A percentile compares a stretch with the other conserved stretches of the same genome.
These are phyloP conservation scores for Acrobasis repandana DNA, from an alignment of 2,888 invertebrate species.

Conservation along the genomic window DNA sequence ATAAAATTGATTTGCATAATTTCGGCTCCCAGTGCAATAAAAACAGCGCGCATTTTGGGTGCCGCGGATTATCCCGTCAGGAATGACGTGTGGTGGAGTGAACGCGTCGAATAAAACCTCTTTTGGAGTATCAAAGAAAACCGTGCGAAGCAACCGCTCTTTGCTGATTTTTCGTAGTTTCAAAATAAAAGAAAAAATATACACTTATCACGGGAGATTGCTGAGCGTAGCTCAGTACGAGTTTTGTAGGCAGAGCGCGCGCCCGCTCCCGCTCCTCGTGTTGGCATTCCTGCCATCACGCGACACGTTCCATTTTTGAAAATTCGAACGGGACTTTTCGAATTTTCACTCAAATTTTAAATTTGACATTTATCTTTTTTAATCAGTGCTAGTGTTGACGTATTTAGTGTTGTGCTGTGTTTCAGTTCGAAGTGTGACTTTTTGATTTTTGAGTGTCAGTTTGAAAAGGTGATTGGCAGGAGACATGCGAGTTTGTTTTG, in stretches of 20 bases:
- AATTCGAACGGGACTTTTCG: slow-evolving; percentile 31
- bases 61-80: slow-evolving; percentile 65
- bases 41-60: slow-evolving; percentile 34
- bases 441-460: slow-evolving; percentile 18
- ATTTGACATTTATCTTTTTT: slow-evolving; percentile 17
- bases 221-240: slow-evolving; percentile 71
- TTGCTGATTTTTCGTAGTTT: slow-evolving; percentile 67
- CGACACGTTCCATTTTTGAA: slow-evolving; percentile 44
- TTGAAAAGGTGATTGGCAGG: slow-evolving; percentile 9
- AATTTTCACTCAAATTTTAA: slow-evolving; percentile 2
- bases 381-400: slow-evolving; percentile 7
- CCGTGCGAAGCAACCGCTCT: slow-evolving; percentile 61
- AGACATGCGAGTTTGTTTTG: slow-evolving; percentile 22
- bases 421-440: slow-evolving; percentile 16
- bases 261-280: slow-evolving; percentile 58
- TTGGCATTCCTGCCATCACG: slow-evolving; percentile 47
- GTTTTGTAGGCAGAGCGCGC: slow-evolving; percentile 68
- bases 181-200: slow-evolving; percentile 66
- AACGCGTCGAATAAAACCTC: slow-evolving; percentile 45
- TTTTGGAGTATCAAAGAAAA: slow-evolving; percentile 54
- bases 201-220: slow-evolving; percentile 57
- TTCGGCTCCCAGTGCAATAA: slow-evolving; percentile 17
- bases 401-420: slow-evolving; percentile 21
- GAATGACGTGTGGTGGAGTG: slow-evolving; percentile 55
- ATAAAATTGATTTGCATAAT: slow-evolving; percentile 21